Evolutionary conservation across 2,797 vertebrate species (phyloP).

Genomic region (Poeciliopsis gracilis): DNA sequence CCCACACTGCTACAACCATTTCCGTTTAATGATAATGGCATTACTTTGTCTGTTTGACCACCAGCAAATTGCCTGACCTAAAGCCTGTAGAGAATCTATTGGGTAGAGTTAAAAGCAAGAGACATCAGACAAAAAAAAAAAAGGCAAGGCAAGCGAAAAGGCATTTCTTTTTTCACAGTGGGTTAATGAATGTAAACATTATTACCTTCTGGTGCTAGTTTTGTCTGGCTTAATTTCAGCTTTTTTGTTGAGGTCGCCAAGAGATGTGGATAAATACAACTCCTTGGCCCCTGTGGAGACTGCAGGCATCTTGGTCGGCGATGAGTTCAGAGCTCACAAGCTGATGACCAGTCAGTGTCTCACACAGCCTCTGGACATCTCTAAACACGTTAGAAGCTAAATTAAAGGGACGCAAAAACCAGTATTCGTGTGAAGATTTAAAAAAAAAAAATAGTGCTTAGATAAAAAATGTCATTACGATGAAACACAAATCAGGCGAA

Average conservation of each 20-base stretch:
- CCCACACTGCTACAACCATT: neutral
- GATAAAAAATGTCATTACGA: neutral
- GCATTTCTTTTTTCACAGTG: neutral
- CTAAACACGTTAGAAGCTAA: conserved; percentile 7
- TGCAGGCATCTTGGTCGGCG: conserved; percentile 87
- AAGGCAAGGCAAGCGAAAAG: too few relatives aligned
- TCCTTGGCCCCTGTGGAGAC: conserved; percentile 92
- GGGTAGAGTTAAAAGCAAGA: neutral
- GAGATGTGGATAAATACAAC: conserved; percentile 91
- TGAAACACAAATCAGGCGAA: neutral
- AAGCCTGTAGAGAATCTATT: neutral
- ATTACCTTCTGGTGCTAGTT: conserved; percentile 89
- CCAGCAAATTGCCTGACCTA: too few relatives aligned
- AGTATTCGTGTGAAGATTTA: neutral
- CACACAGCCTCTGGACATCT: conserved; percentile 56
- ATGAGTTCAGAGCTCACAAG: conserved; percentile 48
- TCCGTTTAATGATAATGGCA: neutral
- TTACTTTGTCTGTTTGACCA: too few relatives aligned
- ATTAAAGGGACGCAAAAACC: neutral
- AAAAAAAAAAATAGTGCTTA: too few relatives aligned
- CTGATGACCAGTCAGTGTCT: conserved; percentile 37
- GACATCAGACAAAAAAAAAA: too few relatives aligned
- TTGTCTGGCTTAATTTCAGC: conserved; percentile 94
- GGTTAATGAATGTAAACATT: neutral
- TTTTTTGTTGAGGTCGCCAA: conserved; percentile 96